Evolutionary conservation across 2,888 invertebrate genomes (phyloP).

Genomic region (Merodon equestris): DNA sequence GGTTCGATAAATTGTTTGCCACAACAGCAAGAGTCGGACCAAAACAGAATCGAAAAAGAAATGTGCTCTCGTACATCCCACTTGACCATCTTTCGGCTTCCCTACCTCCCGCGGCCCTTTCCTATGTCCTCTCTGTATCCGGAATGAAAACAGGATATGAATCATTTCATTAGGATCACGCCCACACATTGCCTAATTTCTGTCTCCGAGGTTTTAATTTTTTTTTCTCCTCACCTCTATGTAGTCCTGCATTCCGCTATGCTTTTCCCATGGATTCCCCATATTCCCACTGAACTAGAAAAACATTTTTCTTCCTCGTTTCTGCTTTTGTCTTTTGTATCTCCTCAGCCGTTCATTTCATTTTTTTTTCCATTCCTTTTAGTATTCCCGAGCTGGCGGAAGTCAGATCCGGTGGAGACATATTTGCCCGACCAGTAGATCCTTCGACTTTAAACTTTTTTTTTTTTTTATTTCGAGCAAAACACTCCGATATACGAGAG

Average conservation of each 20-base stretch:
- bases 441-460: constrained; percentile 8
- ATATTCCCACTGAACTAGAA: constrained; percentile 55
- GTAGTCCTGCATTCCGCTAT: constrained; percentile 11
- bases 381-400: constrained; percentile 29
- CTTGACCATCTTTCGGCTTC: constrained; percentile 22
- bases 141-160: constrained; percentile 65
- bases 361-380: constrained; percentile 7
- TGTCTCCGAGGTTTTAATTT: constrained; percentile 5
- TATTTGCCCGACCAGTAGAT: constrained; percentile 23
- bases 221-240: constrained; percentile 2
- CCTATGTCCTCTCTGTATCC: constrained; percentile 45
- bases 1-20: no score
- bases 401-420: constrained; percentile 55
- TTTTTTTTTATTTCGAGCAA: constrained; percentile 11
- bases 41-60: no score
- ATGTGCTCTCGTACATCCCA: constrained; percentile 42
- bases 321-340: constrained; percentile 2
- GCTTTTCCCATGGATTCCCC: constrained; percentile 16
- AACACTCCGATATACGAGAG: constrained; percentile 18
- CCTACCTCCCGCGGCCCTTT: constrained; percentile 36
- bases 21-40: no score
- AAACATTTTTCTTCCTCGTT: constrained; percentile 37
- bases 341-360: constrained; percentile 4
- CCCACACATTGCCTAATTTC: constrained; percentile 55
- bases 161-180: constrained; percentile 65